Conservation (phyloP, 2,797 vertebrate genomes). For the Oophaga sylvatica region DNA sequence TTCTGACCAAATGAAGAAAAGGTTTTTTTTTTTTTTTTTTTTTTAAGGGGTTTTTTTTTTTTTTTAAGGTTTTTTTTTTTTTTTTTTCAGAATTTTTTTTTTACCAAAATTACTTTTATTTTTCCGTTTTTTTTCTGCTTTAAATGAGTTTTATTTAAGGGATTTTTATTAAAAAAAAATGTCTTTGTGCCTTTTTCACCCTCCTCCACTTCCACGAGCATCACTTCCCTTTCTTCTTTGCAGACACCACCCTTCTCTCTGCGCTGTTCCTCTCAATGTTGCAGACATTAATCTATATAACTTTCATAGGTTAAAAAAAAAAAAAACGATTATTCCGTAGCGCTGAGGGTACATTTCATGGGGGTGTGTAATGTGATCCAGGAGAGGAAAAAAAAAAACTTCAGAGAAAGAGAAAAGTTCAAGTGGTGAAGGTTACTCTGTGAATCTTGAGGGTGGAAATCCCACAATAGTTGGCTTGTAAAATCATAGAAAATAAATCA, state of each 20-base stretch:
- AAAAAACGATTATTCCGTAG: constrained; percentile 9
- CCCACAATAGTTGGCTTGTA: background rate
- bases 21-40: too few relatives aligned
- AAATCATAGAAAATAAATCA: background rate
- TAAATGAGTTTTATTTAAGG: background rate
- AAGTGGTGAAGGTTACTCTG: constrained; percentile 11
- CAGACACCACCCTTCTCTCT: constrained; percentile 31
- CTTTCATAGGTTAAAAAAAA: constrained; percentile 26
- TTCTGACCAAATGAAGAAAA: too few relatives aligned
- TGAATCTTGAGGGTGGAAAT: constrained; percentile 14
- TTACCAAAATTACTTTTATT: background rate
- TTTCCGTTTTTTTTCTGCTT: background rate
- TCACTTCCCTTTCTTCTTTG: constrained; percentile 22
- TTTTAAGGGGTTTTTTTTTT: constrained; percentile 29
- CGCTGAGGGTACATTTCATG: constrained; percentile 12
- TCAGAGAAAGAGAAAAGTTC: background rate
- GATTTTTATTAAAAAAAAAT: too few relatives aligned
- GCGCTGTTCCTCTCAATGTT: background rate
- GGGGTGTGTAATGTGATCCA: constrained; percentile 38
- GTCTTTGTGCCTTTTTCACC: background rate
- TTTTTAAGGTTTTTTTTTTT: too few relatives aligned
- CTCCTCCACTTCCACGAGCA: constrained; percentile 19
- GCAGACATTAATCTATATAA: constrained; percentile 9
- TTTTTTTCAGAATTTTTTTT: background rate
- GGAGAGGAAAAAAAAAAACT: background rate